These are phyloP conservation scores for Hippocampus abdominalis DNA, from an alignment of 2,113 vertebrate species.

Conservation along the genomic window DNA sequence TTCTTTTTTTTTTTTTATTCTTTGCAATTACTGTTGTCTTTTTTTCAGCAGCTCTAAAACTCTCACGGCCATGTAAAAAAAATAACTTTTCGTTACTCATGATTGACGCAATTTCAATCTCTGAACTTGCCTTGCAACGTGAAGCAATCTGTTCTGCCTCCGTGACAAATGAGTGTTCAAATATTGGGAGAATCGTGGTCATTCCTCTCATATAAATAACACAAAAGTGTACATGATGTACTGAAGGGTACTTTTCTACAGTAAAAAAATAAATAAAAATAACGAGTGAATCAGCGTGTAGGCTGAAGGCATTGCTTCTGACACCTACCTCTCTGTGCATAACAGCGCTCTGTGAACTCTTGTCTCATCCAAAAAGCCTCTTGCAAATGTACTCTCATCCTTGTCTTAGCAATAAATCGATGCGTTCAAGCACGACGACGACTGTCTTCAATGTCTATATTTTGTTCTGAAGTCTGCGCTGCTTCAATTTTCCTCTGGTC, in stretches of 20 bases:
- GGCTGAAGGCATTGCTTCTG: background rate
- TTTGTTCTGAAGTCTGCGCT: slow-evolving; percentile 30
- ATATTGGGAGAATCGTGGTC: background rate
- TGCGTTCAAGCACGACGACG: slow-evolving; percentile 8
- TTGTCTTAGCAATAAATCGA: slow-evolving; percentile 31
- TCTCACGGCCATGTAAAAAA: too few species aligned
- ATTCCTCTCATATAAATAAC: background rate
- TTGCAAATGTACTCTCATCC: slow-evolving; percentile 17
- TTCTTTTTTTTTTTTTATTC: too few species aligned
- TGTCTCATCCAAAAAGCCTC: slow-evolving; percentile 5
- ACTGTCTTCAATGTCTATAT: slow-evolving; percentile 13
- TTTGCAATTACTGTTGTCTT: too few species aligned
- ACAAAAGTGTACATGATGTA: background rate
- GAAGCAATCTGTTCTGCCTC: too few species aligned
- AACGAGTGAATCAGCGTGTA: background rate
- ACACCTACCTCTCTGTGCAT: background rate
- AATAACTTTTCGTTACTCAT: too few species aligned
- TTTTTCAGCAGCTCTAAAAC: too few species aligned
- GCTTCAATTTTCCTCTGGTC: slow-evolving; percentile 30
- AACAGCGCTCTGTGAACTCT: slow-evolving; percentile 5
- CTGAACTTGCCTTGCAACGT: too few species aligned
- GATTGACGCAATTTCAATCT: too few species aligned
- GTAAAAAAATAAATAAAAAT: background rate
- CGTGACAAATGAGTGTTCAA: background rate
- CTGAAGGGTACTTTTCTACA: background rate